phyloP scores from a whole-genome alignment of 2,888 invertebrate genomes.

The Psylliodes chrysocephalus region DNA sequence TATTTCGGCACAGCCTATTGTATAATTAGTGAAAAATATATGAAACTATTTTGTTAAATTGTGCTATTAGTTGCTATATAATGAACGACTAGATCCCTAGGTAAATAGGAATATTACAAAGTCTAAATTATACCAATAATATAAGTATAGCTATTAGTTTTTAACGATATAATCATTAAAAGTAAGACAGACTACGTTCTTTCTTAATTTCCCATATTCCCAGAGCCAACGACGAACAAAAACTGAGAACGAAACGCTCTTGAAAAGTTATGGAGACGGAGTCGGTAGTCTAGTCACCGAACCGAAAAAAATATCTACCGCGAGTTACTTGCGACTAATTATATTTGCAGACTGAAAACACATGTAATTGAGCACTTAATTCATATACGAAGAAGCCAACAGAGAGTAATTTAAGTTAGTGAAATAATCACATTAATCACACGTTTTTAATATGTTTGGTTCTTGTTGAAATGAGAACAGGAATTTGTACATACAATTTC shows the following conservation, averaged over 20 bases:
- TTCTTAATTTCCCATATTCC: background rate
- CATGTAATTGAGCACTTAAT: background rate
- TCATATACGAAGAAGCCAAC: background rate
- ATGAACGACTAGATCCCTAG: no score
- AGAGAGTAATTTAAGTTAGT: background rate
- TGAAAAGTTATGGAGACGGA: background rate
- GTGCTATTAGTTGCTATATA: no score
- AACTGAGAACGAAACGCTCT: background rate
- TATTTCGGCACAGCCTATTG: no score
- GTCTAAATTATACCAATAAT: no score
- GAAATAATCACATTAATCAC: background rate
- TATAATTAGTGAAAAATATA: no score
- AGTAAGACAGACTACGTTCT: background rate
- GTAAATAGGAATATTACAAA: no score
- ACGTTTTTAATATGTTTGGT: background rate
- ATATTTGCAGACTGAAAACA: background rate
- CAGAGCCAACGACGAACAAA: background rate
- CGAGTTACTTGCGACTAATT: background rate
- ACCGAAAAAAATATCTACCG: background rate
- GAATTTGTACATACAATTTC: background rate
- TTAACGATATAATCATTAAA: background rate
- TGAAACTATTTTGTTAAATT: no score
- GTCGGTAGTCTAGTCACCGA: background rate
- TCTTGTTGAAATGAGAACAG: background rate
- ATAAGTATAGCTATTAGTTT: background rate